A percentile compares a stretch with the other conserved stretches of the same genome.
Conservation (phyloP, 2,797 vertebrate species). For the Pseudochromis fuscus region DNA sequence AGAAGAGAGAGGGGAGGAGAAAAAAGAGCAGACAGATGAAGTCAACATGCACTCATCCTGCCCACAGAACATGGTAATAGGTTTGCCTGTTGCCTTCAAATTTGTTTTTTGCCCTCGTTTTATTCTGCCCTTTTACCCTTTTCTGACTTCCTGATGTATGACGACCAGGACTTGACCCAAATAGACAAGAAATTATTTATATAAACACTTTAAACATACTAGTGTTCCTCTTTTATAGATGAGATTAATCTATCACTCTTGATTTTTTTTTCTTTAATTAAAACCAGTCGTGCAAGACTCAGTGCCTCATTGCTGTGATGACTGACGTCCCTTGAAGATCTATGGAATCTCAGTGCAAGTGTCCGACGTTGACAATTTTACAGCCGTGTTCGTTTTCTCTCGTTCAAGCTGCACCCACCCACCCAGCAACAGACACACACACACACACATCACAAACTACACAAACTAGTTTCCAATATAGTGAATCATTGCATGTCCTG, state of each 20-base stretch:
- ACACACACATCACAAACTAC: constrained; percentile 42
- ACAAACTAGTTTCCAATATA: constrained; percentile 75
- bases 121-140: constrained; percentile 56
- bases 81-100: constrained; percentile 65
- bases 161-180: constrained; percentile 35
- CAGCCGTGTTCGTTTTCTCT: constrained; percentile 47
- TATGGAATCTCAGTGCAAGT: constrained; percentile 39
- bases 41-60: constrained; percentile 76
- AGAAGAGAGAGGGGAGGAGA: constrained; percentile 70
- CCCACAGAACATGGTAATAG: constrained; percentile 77
- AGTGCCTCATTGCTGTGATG: constrained; percentile 30
- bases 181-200: constrained; percentile 23
- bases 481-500: constrained; percentile 81
- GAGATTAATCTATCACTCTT: constrained; percentile 60
- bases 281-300: constrained; percentile 46
- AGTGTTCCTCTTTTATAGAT: constrained; percentile 34
- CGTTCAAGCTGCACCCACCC: constrained; percentile 29
- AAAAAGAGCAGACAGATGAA: constrained; percentile 76
- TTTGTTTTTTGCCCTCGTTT: constrained; percentile 46
- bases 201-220: constrained; percentile 20
- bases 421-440: constrained; percentile 41
- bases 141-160: constrained; percentile 48
- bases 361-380: constrained; percentile 59
- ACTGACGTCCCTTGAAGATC: constrained; percentile 50
- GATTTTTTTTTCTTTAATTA: constrained; percentile 47